Percentiles rank a stretch among this genome's conserved stretches.
Conservation (phyloP, 2,797 vertebrate genomes). For the Gymnothorax javanicus region DNA sequence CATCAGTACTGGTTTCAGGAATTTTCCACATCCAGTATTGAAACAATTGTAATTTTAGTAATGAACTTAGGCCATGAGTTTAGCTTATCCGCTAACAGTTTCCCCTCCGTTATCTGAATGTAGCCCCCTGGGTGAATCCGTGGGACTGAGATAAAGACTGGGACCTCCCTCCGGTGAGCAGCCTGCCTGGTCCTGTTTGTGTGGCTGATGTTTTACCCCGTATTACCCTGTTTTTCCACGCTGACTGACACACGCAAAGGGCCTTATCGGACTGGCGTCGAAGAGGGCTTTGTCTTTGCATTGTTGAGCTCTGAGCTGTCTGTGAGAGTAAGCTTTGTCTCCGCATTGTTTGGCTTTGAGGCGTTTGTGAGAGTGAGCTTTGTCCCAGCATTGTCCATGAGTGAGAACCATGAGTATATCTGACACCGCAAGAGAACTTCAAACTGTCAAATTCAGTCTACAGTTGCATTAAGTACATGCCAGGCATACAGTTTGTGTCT, state of each 20-base stretch:
- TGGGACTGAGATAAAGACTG: neutral
- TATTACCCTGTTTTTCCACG: slow-evolving; percentile 34
- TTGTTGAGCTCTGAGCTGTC: slow-evolving; percentile 62
- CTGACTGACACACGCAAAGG: slow-evolving; percentile 66
- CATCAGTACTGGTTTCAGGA: neutral
- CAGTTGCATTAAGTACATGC: slow-evolving; percentile 49
- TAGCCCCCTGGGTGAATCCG: slow-evolving; percentile 3
- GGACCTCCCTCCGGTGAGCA: neutral
- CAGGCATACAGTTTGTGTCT: slow-evolving; percentile 23
- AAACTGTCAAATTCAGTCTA: slow-evolving; percentile 50
- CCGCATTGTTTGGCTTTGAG: neutral
- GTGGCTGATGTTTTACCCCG: slow-evolving; percentile 47
- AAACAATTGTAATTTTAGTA: neutral
- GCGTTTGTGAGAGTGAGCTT: neutral
- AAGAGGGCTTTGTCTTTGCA: slow-evolving; percentile 53
- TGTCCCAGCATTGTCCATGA: slow-evolving; percentile 14
- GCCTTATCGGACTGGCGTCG: slow-evolving; percentile 67
- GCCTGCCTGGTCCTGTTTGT: slow-evolving; percentile 40
- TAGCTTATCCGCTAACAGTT: neutral
- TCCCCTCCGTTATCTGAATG: slow-evolving; percentile 21
- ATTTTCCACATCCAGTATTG: neutral
- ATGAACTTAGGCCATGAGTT: neutral
- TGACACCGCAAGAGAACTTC: slow-evolving; percentile 57
- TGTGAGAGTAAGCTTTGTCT: slow-evolving; percentile 38
- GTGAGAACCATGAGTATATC: slow-evolving; percentile 43